A percentile compares a stretch with the other conserved stretches of the same genome.
Conservation (phyloP, 2,888 invertebrate species). For the Cryptosula pallasiana region DNA sequence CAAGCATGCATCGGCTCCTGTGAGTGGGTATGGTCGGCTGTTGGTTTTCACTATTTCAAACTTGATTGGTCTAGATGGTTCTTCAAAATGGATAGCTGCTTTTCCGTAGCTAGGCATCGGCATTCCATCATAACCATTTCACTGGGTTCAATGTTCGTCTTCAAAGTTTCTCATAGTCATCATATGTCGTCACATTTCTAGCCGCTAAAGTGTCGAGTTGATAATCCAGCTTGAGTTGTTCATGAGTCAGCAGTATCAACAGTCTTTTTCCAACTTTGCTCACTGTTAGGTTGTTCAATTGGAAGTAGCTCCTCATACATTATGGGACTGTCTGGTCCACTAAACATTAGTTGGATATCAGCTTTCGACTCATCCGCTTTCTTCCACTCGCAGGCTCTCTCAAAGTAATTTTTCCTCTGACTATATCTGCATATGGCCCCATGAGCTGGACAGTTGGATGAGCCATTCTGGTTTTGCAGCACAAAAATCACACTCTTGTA, state of each 20-base stretch:
- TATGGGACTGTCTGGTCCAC: not conserved
- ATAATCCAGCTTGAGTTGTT: not conserved
- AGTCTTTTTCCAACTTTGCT: not conserved
- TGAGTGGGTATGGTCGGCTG: not conserved
- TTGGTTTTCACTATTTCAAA: not conserved
- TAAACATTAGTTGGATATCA: not conserved
- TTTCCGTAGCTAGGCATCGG: not conserved
- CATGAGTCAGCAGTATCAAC: not conserved
- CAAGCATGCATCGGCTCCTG: not conserved
- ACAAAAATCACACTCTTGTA: constrained; percentile 12
- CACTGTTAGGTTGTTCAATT: not conserved
- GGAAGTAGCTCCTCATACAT: no score
- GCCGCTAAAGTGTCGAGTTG: constrained; percentile 6
- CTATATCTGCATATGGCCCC: not conserved
- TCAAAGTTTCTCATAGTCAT: not conserved
- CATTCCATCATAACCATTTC: not conserved
- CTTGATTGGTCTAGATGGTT: no score
- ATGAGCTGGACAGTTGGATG: not conserved
- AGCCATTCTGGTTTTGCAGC: not conserved
- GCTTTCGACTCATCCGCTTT: not conserved
- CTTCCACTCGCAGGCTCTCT: not conserved
- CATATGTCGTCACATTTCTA: not conserved
- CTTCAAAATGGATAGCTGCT: not conserved
- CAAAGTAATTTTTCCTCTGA: not conserved
- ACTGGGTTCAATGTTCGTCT: not conserved